Conservation (phyloP, 2,888 invertebrate species). For the Phyto melanocephala region DNA sequence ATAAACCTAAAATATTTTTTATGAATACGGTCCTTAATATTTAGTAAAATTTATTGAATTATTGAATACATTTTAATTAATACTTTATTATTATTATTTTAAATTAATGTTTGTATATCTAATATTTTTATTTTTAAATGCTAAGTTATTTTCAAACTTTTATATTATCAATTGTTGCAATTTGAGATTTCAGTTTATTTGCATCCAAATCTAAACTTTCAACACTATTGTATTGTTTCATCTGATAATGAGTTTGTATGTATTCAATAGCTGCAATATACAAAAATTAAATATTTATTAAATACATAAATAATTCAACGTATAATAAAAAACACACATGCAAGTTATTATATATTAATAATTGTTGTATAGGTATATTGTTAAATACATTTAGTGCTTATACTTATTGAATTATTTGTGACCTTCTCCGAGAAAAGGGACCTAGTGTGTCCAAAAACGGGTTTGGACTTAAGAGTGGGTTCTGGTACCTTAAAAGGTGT, state of each 20-base stretch:
- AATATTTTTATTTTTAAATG: not conserved
- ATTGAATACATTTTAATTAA: slow-evolving; percentile 50
- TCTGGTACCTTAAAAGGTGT: no score
- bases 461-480: no score
- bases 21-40: no score
- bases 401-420: no score
- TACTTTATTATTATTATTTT: slow-evolving; percentile 41
- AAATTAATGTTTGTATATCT: no score
- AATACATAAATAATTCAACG: not conserved
- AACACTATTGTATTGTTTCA: slow-evolving; percentile 70
- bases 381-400: slow-evolving; percentile 8
- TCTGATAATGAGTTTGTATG: slow-evolving; percentile 74
- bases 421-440: no score
- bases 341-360: not conserved
- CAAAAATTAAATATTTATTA: not conserved
- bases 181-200: slow-evolving; percentile 59
- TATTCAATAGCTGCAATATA: slow-evolving; percentile 74
- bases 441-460: no score
- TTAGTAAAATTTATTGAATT: slow-evolving; percentile 13
- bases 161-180: slow-evolving; percentile 53
- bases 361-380: no score
- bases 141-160: slow-evolving; percentile 38
- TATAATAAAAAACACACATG: no score
- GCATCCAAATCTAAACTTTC: slow-evolving; percentile 74
- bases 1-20: no score